phyloP scores from a whole-genome alignment of 2,888 invertebrate genomes.

The Synergus laeviventris region DNA sequence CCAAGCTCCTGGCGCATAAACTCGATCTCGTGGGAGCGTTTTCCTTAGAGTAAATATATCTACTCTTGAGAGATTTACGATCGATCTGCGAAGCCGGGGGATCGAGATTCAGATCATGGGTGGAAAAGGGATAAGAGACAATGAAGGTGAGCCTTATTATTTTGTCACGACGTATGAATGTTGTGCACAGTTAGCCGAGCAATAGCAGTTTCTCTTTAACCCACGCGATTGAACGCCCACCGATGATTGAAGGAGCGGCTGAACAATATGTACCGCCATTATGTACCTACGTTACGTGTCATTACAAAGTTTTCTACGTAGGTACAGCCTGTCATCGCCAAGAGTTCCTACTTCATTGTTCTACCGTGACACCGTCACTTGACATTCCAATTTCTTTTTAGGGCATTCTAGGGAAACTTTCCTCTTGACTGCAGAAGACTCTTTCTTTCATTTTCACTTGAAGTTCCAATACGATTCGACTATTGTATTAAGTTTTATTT shows the following conservation, averaged over 20 bases:
- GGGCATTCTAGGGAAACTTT: constrained; percentile 15
- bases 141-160: constrained; percentile 9
- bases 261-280: not conserved
- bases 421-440: not conserved
- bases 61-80: constrained; percentile 13
- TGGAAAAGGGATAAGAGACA: constrained; percentile 11
- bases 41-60: constrained; percentile 24
- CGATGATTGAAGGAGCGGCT: constrained; percentile 5
- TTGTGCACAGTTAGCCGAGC: constrained; percentile 21
- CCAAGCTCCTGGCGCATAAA: not conserved
- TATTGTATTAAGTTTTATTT: not conserved
- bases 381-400: constrained; percentile 9
- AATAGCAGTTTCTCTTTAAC: constrained; percentile 60
- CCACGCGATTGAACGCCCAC: constrained; percentile 56
- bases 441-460: not conserved
- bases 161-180: constrained; percentile 10
- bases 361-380: constrained; percentile 22
- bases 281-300: not conserved
- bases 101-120: constrained; percentile 27
- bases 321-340: not conserved
- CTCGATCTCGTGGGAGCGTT: not conserved
- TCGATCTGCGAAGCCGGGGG: constrained; percentile 2
- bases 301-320: constrained; percentile 17
- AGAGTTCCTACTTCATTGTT: constrained; percentile 19
- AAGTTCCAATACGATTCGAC: not conserved